A percentile compares a stretch with the other conserved stretches of the same genome.
Conservation (phyloP, 1,140 invertebrate species). For the Bombyx mandarina region DNA sequence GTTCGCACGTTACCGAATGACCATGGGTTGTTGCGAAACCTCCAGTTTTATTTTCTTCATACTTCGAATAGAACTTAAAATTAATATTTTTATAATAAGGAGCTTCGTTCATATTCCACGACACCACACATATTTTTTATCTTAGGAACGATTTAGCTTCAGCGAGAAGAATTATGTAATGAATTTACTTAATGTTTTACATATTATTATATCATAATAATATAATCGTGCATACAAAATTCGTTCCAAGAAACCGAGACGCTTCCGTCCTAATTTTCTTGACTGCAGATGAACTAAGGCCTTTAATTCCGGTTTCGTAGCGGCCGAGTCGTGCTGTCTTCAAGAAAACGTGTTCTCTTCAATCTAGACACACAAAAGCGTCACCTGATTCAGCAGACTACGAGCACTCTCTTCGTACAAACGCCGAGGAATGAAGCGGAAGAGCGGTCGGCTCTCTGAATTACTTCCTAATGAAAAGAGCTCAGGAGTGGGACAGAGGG, state of each 20-base stretch:
- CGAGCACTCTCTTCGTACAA: slow-evolving; percentile 55
- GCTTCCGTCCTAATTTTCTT: slow-evolving; percentile 2
- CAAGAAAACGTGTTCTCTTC: slow-evolving; percentile 64
- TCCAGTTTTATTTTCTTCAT: too few species aligned
- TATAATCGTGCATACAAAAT: too few species aligned
- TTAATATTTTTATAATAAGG: too few species aligned
- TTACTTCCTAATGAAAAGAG: slow-evolving; percentile 71
- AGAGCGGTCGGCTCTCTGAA: slow-evolving; percentile 61
- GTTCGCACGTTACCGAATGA: too few species aligned
- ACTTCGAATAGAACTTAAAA: too few species aligned
- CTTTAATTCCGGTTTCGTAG: slow-evolving; percentile 53
- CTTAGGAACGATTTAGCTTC: too few species aligned
- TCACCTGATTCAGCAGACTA: slow-evolving; percentile 60
- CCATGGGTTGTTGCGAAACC: too few species aligned
- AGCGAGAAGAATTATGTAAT: too few species aligned
- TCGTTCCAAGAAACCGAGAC: neutral
- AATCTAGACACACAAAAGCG: slow-evolving; percentile 68
- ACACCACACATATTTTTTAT: too few species aligned
- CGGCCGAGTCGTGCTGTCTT: slow-evolving; percentile 15
- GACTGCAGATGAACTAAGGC: slow-evolving; percentile 24
- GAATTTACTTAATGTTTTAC: too few species aligned
- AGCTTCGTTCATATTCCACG: too few species aligned
- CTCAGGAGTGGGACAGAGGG: slow-evolving; percentile 48
- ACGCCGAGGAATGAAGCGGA: slow-evolving; percentile 63
- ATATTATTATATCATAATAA: too few species aligned